phyloP scores from a whole-genome alignment of 2,797 vertebrate species.

The Neosilurus mollespiculum region DNA sequence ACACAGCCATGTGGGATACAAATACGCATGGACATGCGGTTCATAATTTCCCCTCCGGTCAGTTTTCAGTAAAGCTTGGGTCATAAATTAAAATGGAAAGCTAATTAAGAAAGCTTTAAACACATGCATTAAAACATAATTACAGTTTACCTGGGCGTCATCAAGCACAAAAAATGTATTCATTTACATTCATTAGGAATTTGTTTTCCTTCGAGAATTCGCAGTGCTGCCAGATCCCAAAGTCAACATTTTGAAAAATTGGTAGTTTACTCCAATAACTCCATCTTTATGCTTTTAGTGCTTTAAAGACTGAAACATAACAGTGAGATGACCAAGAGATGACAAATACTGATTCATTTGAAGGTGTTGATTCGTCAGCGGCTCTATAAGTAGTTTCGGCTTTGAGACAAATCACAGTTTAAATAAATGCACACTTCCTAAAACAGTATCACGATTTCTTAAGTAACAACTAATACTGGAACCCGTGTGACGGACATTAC shows the following conservation, averaged over 20 bases:
- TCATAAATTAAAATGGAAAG: constrained; percentile 13
- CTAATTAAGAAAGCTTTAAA: neutral
- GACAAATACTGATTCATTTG: neutral
- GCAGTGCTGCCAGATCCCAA: neutral
- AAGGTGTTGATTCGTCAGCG: neutral
- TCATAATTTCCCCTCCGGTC: constrained; percentile 3
- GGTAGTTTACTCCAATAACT: neutral
- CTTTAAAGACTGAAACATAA: neutral
- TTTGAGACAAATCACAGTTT: neutral
- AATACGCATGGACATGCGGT: neutral
- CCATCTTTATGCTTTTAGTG: neutral
- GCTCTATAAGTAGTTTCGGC: neutral
- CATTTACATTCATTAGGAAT: neutral
- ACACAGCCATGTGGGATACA: neutral
- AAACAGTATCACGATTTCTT: neutral
- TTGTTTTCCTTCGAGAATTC: neutral
- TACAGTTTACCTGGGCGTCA: neutral
- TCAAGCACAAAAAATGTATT: neutral
- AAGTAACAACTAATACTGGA: neutral
- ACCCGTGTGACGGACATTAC: neutral
- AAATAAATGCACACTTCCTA: neutral
- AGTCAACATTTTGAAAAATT: neutral
- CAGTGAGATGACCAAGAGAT: neutral
- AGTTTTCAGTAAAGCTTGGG: neutral
- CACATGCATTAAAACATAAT: neutral